Percentiles rank a stretch among this genome's conserved stretches.
Evolutionary conservation across 2,797 vertebrate species (phyloP).

Genomic region (Pagetopsis macropterus): DNA sequence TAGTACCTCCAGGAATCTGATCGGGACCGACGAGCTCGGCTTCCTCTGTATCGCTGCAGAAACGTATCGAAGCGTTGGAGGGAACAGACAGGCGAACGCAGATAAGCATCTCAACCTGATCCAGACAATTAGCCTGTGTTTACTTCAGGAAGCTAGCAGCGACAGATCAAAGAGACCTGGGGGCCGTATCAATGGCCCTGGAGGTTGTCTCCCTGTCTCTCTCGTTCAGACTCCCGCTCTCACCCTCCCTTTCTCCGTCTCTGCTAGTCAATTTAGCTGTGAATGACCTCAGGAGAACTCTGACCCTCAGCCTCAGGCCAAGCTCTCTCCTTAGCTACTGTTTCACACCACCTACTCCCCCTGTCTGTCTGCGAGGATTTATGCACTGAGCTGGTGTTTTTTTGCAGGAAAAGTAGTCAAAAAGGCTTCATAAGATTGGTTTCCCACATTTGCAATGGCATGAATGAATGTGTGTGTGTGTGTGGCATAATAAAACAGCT

Average conservation of each 20-base stretch:
- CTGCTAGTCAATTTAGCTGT: conserved; percentile 34
- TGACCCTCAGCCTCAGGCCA: conserved; percentile 57
- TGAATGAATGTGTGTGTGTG: background rate
- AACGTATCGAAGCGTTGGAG: conserved; percentile 79
- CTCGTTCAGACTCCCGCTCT: conserved; percentile 36
- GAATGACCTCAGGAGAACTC: conserved; percentile 61
- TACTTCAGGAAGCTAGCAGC: conserved; percentile 83
- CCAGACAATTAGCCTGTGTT: conserved; percentile 93
- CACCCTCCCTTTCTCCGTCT: conserved; percentile 33
- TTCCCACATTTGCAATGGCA: conserved; percentile 17
- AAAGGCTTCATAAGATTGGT: conserved; percentile 9
- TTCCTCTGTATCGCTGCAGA: conserved; percentile 79
- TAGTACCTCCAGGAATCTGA: conserved; percentile 66
- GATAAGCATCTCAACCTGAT: conserved; percentile 90
- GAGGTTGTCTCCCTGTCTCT: conserved; percentile 66
- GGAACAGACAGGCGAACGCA: conserved; percentile 67
- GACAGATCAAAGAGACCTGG: conserved; percentile 84
- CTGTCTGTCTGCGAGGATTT: conserved; percentile 38
- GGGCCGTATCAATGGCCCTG: conserved; percentile 74
- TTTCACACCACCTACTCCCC: conserved; percentile 42
- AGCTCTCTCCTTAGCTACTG: conserved; percentile 39
- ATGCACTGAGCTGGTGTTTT: conserved; percentile 9
- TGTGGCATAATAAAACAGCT: conserved; percentile 16
- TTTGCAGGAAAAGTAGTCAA: conserved; percentile 21
- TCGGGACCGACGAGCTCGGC: conserved; percentile 81